These are phyloP conservation scores for Epinotia bilunana DNA, from an alignment of 2,888 invertebrate species.

Conservation along the genomic window DNA sequence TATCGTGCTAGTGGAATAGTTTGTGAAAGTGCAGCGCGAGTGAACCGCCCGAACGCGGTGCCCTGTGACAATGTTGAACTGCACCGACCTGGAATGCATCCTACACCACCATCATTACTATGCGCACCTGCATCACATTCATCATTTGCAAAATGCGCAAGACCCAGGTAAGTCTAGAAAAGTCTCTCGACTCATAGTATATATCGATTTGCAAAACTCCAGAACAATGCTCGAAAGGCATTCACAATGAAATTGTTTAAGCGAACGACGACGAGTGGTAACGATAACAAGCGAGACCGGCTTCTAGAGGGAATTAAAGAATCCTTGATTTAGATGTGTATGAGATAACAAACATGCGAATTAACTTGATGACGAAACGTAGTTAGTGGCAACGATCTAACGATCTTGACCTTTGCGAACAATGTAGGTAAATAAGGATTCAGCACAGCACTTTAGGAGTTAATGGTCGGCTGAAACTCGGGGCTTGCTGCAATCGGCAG, in stretches of 20 bases:
- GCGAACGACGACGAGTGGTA: slow-evolving; percentile 68
- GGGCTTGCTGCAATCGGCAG: slow-evolving; percentile 68
- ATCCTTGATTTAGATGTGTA: slow-evolving; percentile 59
- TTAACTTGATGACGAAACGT: slow-evolving; percentile 55
- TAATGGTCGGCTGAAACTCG: slow-evolving; percentile 62
- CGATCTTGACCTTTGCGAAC: slow-evolving; percentile 73
- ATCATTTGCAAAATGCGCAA: slow-evolving; percentile 87
- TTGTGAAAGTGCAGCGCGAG: slow-evolving; percentile 83
- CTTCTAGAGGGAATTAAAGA: slow-evolving; percentile 44
- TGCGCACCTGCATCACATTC: slow-evolving; percentile 88
- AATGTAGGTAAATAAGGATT: slow-evolving; percentile 61
- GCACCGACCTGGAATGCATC: slow-evolving; percentile 91
- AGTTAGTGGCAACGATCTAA: slow-evolving; percentile 12
- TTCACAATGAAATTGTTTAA: slow-evolving; percentile 73
- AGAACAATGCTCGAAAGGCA: slow-evolving; percentile 62
- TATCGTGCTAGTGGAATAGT: slow-evolving; percentile 80
- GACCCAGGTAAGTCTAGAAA: slow-evolving; percentile 81
- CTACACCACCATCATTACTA: slow-evolving; percentile 90
- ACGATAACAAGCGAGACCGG: slow-evolving; percentile 70
- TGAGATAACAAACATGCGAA: slow-evolving; percentile 53
- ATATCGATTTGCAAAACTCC: slow-evolving; percentile 53
- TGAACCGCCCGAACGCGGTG: slow-evolving; percentile 65
- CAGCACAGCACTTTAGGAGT: slow-evolving; percentile 59
- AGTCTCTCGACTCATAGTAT: slow-evolving; percentile 25
- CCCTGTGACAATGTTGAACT: slow-evolving; percentile 88